Conservation (phyloP, 2,797 vertebrate species). For the Poeciliopsis presidionis region DNA sequence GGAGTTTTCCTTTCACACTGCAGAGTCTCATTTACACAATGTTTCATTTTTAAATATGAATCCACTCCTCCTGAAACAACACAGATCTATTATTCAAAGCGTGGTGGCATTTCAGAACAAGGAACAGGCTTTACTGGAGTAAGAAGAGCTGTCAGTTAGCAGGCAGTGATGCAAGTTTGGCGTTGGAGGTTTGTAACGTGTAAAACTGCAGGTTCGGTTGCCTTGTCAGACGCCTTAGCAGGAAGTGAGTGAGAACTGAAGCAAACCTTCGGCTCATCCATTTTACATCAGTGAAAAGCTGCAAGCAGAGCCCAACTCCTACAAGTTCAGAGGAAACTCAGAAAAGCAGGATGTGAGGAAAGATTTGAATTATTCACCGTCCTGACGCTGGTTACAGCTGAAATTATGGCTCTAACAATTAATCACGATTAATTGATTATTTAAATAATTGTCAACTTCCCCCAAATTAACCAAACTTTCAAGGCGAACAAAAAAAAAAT, state of each 20-base stretch:
- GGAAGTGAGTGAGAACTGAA: background rate
- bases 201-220: background rate
- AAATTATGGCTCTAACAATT: background rate
- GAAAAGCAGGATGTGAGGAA: background rate
- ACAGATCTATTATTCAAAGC: constrained; percentile 2
- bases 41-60: constrained; percentile 3
- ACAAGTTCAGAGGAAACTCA: background rate
- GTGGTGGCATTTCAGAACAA: background rate
- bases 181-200: background rate
- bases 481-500: too few relatives aligned
- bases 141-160: background rate
- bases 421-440: too few relatives aligned
- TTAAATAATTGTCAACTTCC: too few relatives aligned
- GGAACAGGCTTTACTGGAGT: background rate
- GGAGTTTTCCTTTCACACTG: background rate
- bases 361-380: background rate
- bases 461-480: too few relatives aligned
- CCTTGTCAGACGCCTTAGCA: background rate
- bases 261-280: background rate
- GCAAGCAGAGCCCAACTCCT: background rate
- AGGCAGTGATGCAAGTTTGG: background rate
- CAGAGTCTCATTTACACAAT: background rate
- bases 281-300: background rate
- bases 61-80: background rate
- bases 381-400: background rate